Evolutionary conservation across 2,888 invertebrate species (phyloP), one percentile per base, ranked within the genome.

Genomic region (Apamea monoglypha): DNA sequence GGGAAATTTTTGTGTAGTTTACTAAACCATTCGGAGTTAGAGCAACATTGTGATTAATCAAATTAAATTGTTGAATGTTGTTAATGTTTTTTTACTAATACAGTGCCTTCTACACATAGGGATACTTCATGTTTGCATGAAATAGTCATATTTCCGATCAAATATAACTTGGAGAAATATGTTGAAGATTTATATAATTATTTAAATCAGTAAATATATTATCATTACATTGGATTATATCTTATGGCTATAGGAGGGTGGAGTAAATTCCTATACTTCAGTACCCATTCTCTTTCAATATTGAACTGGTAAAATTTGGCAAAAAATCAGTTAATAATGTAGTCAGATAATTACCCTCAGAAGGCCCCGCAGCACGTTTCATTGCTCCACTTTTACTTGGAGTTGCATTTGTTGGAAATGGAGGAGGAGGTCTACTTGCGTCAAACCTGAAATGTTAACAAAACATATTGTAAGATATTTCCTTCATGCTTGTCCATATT

Each of bases 401-500:
- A 59, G 84, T 88, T 29, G 72, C 12, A 29, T 86, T 88, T 69
- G 81, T 70, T 12, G 91, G 91, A 44, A 95, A 72, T 32, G 93
- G 91, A 1, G 96, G 96, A 5, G 96, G 96, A 16, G 96, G 96
- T 72, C 89, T 92, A 50, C 91, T 93, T 2, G 94, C 91, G 85
- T 95, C 95, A 90, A 94, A 95, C 73, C 96, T 96, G 85, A 59
- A 78, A 87, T 67, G 67, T 21, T 59, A 21, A 53, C 0, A 70
- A 36, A 50, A 79, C 8, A 40, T 29, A n/a, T n/a, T n/a, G n/a
- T 47, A 40, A 59, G 56, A 40, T 47, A 8, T 16, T 75, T 64
- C 14, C 4, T 32, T n/a, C 1, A 56, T 7, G 1, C 21, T 47
- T 18, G 5, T 74, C 1, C 7, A 25, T n/a, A n/a, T 56, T n/a